Conservation (phyloP, 1,140 invertebrate genomes). For the Bombus sibiricus region DNA sequence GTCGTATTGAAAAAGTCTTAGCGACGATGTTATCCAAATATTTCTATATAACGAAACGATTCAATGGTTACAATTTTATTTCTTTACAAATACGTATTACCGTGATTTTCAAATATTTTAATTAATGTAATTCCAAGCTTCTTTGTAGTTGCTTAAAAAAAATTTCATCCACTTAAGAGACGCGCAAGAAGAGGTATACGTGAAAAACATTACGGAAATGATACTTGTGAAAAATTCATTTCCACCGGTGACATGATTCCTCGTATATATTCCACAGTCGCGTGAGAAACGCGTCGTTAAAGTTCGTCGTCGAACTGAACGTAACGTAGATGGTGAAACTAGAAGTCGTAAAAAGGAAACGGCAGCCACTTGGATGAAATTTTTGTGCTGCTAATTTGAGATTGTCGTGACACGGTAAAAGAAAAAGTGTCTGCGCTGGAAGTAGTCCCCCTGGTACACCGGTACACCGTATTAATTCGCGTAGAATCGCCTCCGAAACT, state of each 20-base stretch:
- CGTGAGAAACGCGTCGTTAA: not conserved
- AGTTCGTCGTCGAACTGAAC: not conserved
- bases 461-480: slow-evolving; percentile 6
- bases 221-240: not conserved
- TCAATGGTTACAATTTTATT: too few species aligned
- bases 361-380: not conserved
- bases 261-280: too few species aligned
- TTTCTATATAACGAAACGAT: not conserved
- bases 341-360: slow-evolving; percentile 9
- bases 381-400: slow-evolving; percentile 2
- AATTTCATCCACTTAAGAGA: too few species aligned
- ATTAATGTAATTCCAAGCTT: too few species aligned
- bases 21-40: not conserved
- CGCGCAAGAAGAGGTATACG: too few species aligned
- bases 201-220: too few species aligned
- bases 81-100: too few species aligned
- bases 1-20: not conserved
- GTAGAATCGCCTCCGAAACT: slow-evolving; percentile 12
- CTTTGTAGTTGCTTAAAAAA: too few species aligned
- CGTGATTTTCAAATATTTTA: too few species aligned
- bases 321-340: not conserved
- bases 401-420: not conserved
- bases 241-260: not conserved
- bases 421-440: too few species aligned
- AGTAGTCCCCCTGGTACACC: too few species aligned